Evolutionary conservation across 2,797 vertebrate genomes (phyloP).

Genomic region (Sebastolobus altivelis): DNA sequence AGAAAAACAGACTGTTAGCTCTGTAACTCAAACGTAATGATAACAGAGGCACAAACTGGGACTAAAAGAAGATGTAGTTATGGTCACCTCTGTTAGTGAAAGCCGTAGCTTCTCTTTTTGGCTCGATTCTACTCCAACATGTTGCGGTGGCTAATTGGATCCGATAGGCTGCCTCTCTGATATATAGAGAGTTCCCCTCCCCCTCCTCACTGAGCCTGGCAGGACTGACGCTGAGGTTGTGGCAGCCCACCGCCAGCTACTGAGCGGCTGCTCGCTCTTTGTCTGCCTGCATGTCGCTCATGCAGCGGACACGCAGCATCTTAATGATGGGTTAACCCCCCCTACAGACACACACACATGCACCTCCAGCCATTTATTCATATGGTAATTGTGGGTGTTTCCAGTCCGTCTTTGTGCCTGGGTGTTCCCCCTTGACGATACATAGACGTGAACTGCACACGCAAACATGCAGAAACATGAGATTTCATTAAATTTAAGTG

Average conservation of each 20-base stretch:
- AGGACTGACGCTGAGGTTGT: conserved; percentile 27
- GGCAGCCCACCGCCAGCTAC: conserved; percentile 31
- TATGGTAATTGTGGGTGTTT: conserved; percentile 67
- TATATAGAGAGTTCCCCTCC: conserved; percentile 33
- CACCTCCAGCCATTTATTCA: conserved; percentile 40
- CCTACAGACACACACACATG: not conserved
- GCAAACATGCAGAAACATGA: conserved; percentile 9
- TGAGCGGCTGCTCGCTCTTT: conserved; percentile 63
- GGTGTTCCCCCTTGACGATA: not conserved
- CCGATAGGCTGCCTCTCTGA: conserved; percentile 39
- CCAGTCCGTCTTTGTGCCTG: conserved; percentile 44
- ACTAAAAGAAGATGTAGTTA: not conserved
- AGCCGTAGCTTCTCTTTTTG: conserved; percentile 7
- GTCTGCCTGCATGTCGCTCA: conserved; percentile 57
- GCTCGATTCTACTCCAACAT: conserved; percentile 17
- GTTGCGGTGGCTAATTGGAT: conserved; percentile 43
- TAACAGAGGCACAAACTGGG: not conserved
- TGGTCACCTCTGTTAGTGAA: not conserved
- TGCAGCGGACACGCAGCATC: conserved; percentile 43
- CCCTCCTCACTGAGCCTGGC: conserved; percentile 19
- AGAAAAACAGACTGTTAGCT: not conserved
- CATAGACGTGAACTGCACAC: not conserved
- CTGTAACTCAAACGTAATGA: not conserved
- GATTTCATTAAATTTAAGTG: not conserved
- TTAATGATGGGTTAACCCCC: conserved; percentile 38